Evolutionary conservation across 92 coral and sea anemone species (phyloP).

Genomic region (Desmophyllum pertusum): DNA sequence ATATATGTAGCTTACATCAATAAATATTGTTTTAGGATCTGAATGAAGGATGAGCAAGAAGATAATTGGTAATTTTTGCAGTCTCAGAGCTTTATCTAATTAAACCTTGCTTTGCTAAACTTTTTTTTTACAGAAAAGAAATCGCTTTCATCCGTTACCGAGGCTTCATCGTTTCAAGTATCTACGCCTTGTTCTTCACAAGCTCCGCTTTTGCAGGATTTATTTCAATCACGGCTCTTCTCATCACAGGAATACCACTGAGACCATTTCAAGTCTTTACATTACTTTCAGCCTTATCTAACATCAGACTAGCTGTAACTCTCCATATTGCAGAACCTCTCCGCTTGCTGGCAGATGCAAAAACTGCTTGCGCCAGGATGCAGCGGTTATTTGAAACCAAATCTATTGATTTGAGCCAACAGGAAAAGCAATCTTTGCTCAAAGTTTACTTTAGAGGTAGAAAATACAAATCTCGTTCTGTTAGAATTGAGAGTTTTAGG

Average conservation of each 20-base stretch:
- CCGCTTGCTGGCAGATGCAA: slow-evolving; percentile 7
- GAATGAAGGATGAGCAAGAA: no score
- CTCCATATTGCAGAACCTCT: neutral
- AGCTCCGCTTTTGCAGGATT: slow-evolving; percentile 19
- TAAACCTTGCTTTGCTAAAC: no score
- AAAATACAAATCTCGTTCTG: neutral
- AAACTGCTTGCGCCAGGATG: neutral
- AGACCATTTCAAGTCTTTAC: slow-evolving; percentile 27
- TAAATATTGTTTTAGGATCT: no score
- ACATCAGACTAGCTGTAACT: neutral
- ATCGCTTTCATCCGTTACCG: slow-evolving; percentile 15
- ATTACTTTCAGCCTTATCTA: slow-evolving; percentile 10
- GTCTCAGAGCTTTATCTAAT: no score
- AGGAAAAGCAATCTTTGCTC: no score
- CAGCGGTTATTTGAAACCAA: slow-evolving; percentile 4
- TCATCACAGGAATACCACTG: neutral
- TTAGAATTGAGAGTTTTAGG: slow-evolving; percentile 23
- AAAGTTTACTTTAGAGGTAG: slow-evolving; percentile 7
- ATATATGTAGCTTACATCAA: no score
- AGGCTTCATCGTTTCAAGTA: slow-evolving; percentile 14
- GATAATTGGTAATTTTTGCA: no score
- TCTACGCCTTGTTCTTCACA: slow-evolving; percentile 18
- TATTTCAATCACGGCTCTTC: slow-evolving; percentile 1
- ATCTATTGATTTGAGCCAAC: neutral
- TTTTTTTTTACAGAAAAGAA: slow-evolving; percentile 34